Evolutionary conservation across 1,140 invertebrate species (phyloP).

Genomic region (Ips nitidus): DNA sequence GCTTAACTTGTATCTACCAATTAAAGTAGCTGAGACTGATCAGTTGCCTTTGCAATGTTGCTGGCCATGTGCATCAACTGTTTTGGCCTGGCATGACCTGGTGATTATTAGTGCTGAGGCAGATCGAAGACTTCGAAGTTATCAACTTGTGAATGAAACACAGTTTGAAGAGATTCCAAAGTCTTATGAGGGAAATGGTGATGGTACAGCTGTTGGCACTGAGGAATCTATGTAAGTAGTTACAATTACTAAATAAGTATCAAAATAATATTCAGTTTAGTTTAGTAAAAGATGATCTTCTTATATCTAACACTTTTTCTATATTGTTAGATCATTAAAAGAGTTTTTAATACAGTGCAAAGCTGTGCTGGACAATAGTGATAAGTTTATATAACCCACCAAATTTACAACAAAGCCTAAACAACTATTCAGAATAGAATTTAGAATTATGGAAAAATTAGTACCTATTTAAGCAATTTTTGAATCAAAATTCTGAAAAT

Average conservation of each 20-base stretch:
- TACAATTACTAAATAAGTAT: background rate
- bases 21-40: slow-evolving; percentile 59
- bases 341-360: too few species aligned
- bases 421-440: too few species aligned
- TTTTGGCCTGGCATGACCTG: slow-evolving; percentile 66
- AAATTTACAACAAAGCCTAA: too few species aligned
- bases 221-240: slow-evolving; percentile 22
- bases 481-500: too few species aligned
- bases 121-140: slow-evolving; percentile 54
- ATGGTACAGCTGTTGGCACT: background rate
- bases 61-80: slow-evolving; percentile 62
- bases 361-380: too few species aligned
- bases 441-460: too few species aligned
- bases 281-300: background rate
- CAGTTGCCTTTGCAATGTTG: slow-evolving; percentile 62
- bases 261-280: background rate
- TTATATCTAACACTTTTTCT: background rate
- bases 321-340: background rate
- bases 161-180: slow-evolving; percentile 21
- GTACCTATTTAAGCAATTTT: too few species aligned
- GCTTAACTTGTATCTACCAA: slow-evolving; percentile 59
- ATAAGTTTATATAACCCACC: too few species aligned
- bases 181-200: background rate
- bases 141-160: slow-evolving; percentile 37
- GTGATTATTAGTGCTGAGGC: slow-evolving; percentile 59